Evolutionary conservation across 2,888 invertebrate genomes (phyloP).

Genomic region (Eupsilia transversa): DNA sequence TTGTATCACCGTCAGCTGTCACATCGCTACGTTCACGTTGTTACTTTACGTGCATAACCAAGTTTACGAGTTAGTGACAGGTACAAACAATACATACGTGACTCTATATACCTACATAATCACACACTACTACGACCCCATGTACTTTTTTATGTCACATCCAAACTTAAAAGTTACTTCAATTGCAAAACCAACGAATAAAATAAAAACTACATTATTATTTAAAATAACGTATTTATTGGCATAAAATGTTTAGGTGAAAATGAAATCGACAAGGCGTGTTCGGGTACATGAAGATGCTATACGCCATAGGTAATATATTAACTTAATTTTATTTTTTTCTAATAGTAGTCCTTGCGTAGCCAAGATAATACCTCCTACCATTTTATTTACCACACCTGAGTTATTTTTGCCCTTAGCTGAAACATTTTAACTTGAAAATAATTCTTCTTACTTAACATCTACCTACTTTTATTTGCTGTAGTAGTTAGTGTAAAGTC

Average conservation of each 20-base stretch:
- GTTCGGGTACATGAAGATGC: conserved; percentile 90
- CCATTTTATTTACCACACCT: conserved; percentile 66
- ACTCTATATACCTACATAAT: conserved; percentile 38
- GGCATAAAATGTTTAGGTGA: conserved; percentile 90
- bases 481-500: conserved; percentile 66
- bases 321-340: conserved; percentile 79
- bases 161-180: conserved; percentile 25
- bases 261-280: conserved; percentile 90
- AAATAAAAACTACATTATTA: conserved; percentile 52
- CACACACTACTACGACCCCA: conserved; percentile 44
- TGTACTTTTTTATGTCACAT: conserved; percentile 39
- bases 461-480: conserved; percentile 66
- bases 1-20: conserved; percentile 27
- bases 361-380: conserved; percentile 72
- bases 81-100: conserved; percentile 55
- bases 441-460: conserved; percentile 58
- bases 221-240: conserved; percentile 77
- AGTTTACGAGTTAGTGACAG: conserved; percentile 47
- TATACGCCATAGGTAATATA: conserved; percentile 90
- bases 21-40: conserved; percentile 33
- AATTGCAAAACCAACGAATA: conserved; percentile 40
- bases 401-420: conserved; percentile 64
- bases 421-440: conserved; percentile 60
- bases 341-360: conserved; percentile 79
- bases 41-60: conserved; percentile 32